A percentile compares a stretch with the other conserved stretches of the same genome.
Evolutionary conservation across 2,113 vertebrate species (phyloP).

Genomic region (Pseudopodoces humilis): DNA sequence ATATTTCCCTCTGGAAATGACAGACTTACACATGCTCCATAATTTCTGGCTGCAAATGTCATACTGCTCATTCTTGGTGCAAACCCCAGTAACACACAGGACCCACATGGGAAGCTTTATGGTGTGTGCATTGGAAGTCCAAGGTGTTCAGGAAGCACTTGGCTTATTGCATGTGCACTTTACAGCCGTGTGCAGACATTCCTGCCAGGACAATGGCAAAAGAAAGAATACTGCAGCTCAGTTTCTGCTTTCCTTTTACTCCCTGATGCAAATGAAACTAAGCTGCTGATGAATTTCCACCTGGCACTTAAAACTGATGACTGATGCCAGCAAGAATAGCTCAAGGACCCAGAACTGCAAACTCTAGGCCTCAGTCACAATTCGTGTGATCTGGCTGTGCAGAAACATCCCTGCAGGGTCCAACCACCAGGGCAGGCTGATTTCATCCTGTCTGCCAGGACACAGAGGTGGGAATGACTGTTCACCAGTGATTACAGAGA

Average conservation of each 20-base stretch:
- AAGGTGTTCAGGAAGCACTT: background rate
- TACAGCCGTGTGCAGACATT: background rate
- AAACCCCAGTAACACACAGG: background rate
- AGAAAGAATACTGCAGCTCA: background rate
- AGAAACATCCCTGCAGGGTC: background rate
- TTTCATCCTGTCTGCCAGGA: background rate
- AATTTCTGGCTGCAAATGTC: background rate
- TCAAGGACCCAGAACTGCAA: background rate
- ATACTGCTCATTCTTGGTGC: background rate
- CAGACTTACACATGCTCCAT: background rate
- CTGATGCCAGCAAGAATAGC: background rate
- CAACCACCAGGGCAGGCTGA: background rate
- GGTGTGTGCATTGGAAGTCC: background rate
- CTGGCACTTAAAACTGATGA: background rate
- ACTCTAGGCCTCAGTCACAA: background rate
- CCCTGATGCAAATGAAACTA: background rate
- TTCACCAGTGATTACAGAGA: background rate
- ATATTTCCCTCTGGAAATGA: background rate
- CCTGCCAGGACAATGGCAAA: background rate
- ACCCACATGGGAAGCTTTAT: background rate
- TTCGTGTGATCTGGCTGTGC: rapidly evolving
- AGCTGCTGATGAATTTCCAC: background rate
- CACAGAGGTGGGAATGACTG: background rate
- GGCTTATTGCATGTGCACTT: background rate
- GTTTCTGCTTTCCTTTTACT: background rate